These are phyloP conservation scores for Poecilia gillii DNA, from an alignment of 2,797 vertebrate genomes.

Conservation along the genomic window DNA sequence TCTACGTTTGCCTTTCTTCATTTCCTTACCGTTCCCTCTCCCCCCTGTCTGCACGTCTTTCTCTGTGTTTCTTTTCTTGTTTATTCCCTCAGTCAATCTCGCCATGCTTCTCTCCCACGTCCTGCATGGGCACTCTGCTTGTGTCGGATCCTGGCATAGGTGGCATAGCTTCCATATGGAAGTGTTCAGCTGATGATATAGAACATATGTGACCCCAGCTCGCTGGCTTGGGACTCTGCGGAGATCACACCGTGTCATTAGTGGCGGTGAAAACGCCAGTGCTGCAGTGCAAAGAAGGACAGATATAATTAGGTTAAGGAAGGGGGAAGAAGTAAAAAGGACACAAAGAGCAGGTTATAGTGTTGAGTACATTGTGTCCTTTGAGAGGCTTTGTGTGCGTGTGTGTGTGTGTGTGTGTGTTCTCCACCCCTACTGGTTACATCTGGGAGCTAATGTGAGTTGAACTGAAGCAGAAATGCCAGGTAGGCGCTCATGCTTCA, in stretches of 20 bases:
- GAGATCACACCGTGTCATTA: conserved; percentile 74
- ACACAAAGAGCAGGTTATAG: conserved; percentile 53
- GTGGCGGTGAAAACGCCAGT: conserved; percentile 63
- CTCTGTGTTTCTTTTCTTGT: conserved; percentile 24
- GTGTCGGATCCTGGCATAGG: conserved; percentile 64
- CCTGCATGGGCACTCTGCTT: conserved; percentile 50
- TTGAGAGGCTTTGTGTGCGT: conserved; percentile 27
- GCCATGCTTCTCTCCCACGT: conserved; percentile 28
- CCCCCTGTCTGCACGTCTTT: conserved; percentile 18
- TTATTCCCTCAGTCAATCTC: conserved; percentile 26
- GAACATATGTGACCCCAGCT: conserved; percentile 77
- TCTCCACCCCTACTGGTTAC: conserved; percentile 52
- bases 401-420: conserved; percentile 25
- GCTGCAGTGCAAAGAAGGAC: conserved; percentile 64
- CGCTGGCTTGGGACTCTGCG: conserved; percentile 66
- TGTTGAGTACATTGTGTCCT: conserved; percentile 67
- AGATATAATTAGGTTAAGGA: conserved; percentile 76
- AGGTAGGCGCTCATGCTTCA: conserved; percentile 57
- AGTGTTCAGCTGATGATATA: conserved; percentile 79
- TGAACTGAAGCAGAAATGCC: conserved; percentile 62
- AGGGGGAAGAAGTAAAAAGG: conserved; percentile 61
- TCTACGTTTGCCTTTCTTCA: conserved; percentile 33
- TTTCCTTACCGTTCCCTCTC: conserved; percentile 26
- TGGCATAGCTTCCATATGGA: conserved; percentile 77
- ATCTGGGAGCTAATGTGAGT: conserved; percentile 54